Conservation (phyloP, 2,797 vertebrate species). For the Hybognathus amarus region DNA sequence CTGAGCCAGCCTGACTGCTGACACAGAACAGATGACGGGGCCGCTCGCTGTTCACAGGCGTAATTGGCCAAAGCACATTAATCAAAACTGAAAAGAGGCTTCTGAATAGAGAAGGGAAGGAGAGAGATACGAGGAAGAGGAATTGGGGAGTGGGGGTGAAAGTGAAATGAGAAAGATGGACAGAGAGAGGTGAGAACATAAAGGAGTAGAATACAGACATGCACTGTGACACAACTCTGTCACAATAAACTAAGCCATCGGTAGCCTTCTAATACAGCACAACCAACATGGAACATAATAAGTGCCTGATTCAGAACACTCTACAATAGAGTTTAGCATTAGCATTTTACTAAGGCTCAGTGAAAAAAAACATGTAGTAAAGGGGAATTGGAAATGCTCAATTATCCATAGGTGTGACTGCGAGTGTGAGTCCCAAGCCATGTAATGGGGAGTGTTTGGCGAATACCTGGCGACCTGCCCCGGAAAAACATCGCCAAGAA, state of each 20-base stretch:
- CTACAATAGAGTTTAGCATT: neutral
- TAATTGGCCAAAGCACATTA: constrained; percentile 91
- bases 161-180: constrained; percentile 62
- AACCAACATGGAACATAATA: neutral
- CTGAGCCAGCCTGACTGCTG: constrained; percentile 81
- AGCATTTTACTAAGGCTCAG: no score
- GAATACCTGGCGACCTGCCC: neutral
- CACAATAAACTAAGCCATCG: neutral
- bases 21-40: constrained; percentile 97
- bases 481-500: neutral
- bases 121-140: constrained; percentile 34
- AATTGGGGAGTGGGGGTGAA: constrained; percentile 47
- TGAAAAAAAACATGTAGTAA: neutral
- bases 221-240: constrained; percentile 1
- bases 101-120: constrained; percentile 63
- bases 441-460: neutral
- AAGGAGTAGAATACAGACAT: constrained; percentile 24
- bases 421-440: neutral
- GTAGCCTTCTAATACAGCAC: neutral
- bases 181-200: constrained; percentile 63
- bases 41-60: constrained; percentile 90
- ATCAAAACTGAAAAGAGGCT: constrained; percentile 85
- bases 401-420: neutral
- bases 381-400: neutral
- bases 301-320: neutral